Evolutionary conservation across 2,113 vertebrate genomes (phyloP).

Genomic region (Excalfactoria chinensis): DNA sequence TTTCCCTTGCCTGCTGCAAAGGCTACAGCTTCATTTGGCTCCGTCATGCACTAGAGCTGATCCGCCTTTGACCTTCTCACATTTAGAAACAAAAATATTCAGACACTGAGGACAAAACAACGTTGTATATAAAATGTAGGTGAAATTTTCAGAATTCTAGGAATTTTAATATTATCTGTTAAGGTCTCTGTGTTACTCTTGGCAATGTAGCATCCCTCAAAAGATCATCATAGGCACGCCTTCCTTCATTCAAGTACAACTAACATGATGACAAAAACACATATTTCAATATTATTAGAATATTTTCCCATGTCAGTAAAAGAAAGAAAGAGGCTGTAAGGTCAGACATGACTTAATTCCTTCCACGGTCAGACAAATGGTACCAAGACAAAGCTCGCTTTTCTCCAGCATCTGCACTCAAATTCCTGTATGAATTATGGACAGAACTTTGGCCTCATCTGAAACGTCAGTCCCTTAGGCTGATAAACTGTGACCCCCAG

Average conservation of each 20-base stretch:
- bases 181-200: not conserved
- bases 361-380: not conserved
- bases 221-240: not conserved
- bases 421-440: conserved; percentile 80
- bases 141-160: not conserved
- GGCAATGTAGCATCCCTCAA: not conserved
- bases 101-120: not conserved
- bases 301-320: not conserved
- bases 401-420: conserved; percentile 49
- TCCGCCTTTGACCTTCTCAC: not conserved
- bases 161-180: not conserved
- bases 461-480: conserved; percentile 73
- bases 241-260: not conserved
- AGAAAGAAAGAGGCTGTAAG: not conserved
- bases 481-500: conserved; percentile 82
- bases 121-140: not conserved
- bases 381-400: conserved; percentile 47
- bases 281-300: not conserved
- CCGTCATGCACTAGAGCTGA: not conserved
- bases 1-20: not conserved
- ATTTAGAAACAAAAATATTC: conserved; percentile 42
- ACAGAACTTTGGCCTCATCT: conserved; percentile 76
- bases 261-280: not conserved
- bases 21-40: not conserved
- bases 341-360: conserved; percentile 33